Conservation (phyloP, 37 sponge, comb jelly and placozoan species). For the Amphimedon queenslandica region DNA sequence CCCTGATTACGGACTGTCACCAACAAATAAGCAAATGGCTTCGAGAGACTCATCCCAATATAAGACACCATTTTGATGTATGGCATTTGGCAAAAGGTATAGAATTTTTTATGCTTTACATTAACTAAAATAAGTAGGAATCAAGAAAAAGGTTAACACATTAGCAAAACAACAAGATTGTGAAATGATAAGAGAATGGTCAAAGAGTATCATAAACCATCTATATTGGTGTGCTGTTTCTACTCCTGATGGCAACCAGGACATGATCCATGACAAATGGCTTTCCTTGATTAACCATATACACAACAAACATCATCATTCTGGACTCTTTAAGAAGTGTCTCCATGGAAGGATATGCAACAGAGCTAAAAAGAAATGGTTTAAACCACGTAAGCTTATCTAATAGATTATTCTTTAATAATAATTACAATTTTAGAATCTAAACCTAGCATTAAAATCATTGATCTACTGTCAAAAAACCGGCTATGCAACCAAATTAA, state of each 20-base stretch:
- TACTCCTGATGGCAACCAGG: constrained; percentile 12
- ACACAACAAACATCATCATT: constrained; percentile 43
- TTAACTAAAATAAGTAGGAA: neutral
- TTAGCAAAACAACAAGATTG: constrained; percentile 44
- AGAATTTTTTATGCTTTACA: neutral
- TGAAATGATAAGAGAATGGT: constrained; percentile 35
- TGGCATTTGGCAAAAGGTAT: constrained; percentile 42
- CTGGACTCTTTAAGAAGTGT: constrained; percentile 19
- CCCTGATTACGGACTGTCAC: constrained; percentile 21
- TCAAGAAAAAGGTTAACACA: constrained; percentile 26
- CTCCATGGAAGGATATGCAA: constrained; percentile 29
- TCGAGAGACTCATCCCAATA: neutral
- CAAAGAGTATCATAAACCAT: too few species aligned
- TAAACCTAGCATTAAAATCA: constrained; percentile 33
- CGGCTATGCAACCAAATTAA: constrained; percentile 24
- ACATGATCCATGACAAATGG: constrained; percentile 39
- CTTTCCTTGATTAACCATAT: too few species aligned
- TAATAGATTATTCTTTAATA: neutral
- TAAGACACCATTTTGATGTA: constrained; percentile 16
- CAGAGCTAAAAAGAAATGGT: constrained; percentile 32
- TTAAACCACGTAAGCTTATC: constrained; percentile 30
- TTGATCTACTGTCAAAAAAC: constrained; percentile 7
- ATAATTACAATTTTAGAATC: constrained; percentile 22
- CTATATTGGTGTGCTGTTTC: constrained; percentile 47
- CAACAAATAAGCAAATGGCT: too few species aligned